Evolutionary conservation across 2,888 invertebrate species (phyloP).

Genomic region (Cosmopolites sordidus): DNA sequence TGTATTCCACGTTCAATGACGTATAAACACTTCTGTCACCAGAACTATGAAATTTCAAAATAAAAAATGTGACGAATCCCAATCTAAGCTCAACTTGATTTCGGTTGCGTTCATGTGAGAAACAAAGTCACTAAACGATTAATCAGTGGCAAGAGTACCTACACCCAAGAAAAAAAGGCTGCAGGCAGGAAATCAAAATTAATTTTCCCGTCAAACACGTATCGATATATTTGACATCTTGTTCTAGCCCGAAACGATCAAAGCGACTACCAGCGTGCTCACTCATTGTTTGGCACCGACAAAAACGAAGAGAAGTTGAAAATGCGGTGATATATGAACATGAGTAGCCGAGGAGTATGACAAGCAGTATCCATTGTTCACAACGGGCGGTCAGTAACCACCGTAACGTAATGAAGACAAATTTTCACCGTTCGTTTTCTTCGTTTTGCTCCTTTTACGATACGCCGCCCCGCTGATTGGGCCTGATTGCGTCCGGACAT

Average conservation of each 20-base stretch:
- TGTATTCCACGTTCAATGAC: too few species aligned
- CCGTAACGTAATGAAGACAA: slow-evolving; percentile 49
- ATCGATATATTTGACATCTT: slow-evolving; percentile 38
- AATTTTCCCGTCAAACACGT: slow-evolving; percentile 29
- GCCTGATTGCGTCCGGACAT: slow-evolving; percentile 33
- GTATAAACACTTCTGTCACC: too few species aligned
- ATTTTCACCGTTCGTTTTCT: slow-evolving; percentile 38
- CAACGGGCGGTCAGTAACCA: slow-evolving; percentile 46
- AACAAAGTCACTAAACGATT: neutral
- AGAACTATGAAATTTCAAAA: too few species aligned
- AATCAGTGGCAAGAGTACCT: neutral
- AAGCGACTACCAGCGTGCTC: neutral
- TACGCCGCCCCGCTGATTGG: slow-evolving; percentile 36
- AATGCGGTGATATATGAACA: slow-evolving; percentile 40
- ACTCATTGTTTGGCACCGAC: neutral
- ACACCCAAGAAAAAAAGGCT: neutral
- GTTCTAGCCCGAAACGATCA: slow-evolving; percentile 20
- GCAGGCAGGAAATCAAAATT: slow-evolving; percentile 20
- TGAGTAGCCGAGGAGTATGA: slow-evolving; percentile 42
- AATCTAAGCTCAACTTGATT: too few species aligned
- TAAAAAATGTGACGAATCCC: too few species aligned
- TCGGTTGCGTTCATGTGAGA: neutral
- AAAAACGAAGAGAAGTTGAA: too few species aligned
- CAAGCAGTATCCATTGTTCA: slow-evolving; percentile 45
- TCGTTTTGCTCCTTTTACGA: slow-evolving; percentile 29